Percentiles rank a stretch among this genome's conserved stretches.
These are phyloP conservation scores for Isotomurus palustris DNA, from an alignment of 2,888 invertebrate genomes.

Conservation along the genomic window DNA sequence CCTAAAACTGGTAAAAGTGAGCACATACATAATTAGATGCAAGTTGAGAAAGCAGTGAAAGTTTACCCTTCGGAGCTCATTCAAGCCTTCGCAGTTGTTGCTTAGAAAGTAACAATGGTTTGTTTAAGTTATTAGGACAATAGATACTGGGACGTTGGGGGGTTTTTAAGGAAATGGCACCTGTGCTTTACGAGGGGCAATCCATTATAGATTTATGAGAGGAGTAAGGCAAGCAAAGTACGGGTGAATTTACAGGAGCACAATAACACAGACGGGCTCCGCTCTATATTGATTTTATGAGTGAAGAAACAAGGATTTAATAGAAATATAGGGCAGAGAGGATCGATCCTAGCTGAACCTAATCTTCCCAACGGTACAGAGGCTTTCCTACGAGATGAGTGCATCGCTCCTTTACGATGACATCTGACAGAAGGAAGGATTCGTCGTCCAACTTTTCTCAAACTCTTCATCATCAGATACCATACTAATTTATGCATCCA, in stretches of 20 bases:
- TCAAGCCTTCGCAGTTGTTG: too few relatives aligned
- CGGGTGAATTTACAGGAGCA: background rate
- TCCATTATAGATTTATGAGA: slow-evolving; percentile 12
- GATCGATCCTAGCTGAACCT: background rate
- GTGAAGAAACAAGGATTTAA: background rate
- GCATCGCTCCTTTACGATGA: background rate
- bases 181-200: slow-evolving; percentile 15
- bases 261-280: background rate
- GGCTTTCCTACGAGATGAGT: too few relatives aligned
- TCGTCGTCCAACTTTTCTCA: background rate
- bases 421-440: background rate
- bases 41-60: too few relatives aligned
- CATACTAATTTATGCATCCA: slow-evolving; percentile 1
- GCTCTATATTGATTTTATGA: slow-evolving; percentile 6
- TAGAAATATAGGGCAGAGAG: slow-evolving; percentile 2
- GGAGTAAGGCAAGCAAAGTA: background rate
- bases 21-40: slow-evolving; percentile 1
- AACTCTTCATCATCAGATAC: background rate
- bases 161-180: slow-evolving; percentile 5
- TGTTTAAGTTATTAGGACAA: too few relatives aligned
- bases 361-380: background rate
- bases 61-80: too few relatives aligned
- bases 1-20: too few relatives aligned
- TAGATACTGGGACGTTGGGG: background rate
- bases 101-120: too few relatives aligned